Base-by-base conservation (phyloP, 1,140 invertebrate species). In the Lethocerus indicus region DNA sequence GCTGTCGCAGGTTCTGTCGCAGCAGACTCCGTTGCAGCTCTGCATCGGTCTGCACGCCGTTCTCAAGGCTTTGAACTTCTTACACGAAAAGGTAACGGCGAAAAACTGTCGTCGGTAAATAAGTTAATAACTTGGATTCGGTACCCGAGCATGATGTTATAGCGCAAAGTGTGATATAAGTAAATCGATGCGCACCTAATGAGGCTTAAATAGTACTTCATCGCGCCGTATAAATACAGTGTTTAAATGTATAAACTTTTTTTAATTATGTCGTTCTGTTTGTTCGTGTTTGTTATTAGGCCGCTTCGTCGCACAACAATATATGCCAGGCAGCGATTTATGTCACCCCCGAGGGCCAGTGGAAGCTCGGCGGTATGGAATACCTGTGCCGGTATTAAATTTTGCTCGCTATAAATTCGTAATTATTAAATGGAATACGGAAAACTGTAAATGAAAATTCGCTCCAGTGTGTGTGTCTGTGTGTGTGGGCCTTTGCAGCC, bases 311-410 rank as follows among this genome's bases (percentile, higher is more conserved):
- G 20, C 87, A 90, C 60, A 84, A 88, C 47, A 89, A 89, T 67
- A 65, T 91, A 18, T 78, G 80, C 59, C 70, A 74, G 49, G 73
- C 77, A 55, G 77, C 83, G n/a, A 72, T 91, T 49, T 89, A 85
- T 67, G 78, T 89, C 3, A 78, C 78, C 7, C 68, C 73, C 14
- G 82, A 87, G 64, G 83, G 84, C 5, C 76, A 70, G 50, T 90
- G 86, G 86, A 84, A 81, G 63, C 65, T 91, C 14, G 83, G 82
- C 18, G 83, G 83, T 3, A 66, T 89, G 46, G 83, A 89, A 61
- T 84, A 79, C 66, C 65, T 84, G 1, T 84, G 80, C 64, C 69
- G 54, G 56, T 67, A n/a, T n/a, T n/a, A n/a, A n/a, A n/a, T n/a
- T n/a, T n/a, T n/a, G n/a, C n/a, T n/a, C n/a, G n/a, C n/a, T n/a